phyloP scores from a whole-genome alignment of 1,140 invertebrate species.

The Melitaea cinxia region DNA sequence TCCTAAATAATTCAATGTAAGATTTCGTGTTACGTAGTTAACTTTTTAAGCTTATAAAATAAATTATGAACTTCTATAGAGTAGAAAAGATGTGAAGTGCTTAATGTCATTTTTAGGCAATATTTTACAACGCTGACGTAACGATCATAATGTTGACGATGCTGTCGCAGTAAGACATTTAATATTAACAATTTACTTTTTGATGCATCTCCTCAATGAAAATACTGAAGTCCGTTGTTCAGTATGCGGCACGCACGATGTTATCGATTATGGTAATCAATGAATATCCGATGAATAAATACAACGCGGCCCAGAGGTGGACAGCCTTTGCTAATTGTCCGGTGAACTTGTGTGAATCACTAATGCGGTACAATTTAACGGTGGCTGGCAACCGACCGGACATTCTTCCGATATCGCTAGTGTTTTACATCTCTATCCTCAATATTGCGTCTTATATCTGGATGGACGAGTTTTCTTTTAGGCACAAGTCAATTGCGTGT shows the following conservation, averaged over 20 bases:
- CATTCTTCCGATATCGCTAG: conserved; percentile 52
- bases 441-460: not conserved
- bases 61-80: too few relatives aligned
- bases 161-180: not conserved
- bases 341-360: conserved; percentile 73
- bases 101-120: not conserved
- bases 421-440: conserved; percentile 15
- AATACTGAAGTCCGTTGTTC: conserved; percentile 54
- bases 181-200: conserved; percentile 35
- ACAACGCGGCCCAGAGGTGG: conserved; percentile 73
- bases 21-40: too few relatives aligned
- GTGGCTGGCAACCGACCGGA: conserved; percentile 47
- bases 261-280: conserved; percentile 78
- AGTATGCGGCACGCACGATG: conserved; percentile 70
- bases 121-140: not conserved
- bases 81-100: too few relatives aligned
- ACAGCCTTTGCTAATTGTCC: conserved; percentile 80
- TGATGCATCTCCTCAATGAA: conserved; percentile 67
- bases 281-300: conserved; percentile 80
- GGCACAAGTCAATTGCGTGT: not conserved
- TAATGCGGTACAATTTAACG: conserved; percentile 67
- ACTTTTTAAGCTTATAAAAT: too few relatives aligned
- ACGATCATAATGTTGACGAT: not conserved
- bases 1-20: too few relatives aligned
- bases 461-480: conserved; percentile 1